Base-by-base conservation (phyloP, 2,888 invertebrate genomes). In the Pharmacophagus antenor region DNA sequence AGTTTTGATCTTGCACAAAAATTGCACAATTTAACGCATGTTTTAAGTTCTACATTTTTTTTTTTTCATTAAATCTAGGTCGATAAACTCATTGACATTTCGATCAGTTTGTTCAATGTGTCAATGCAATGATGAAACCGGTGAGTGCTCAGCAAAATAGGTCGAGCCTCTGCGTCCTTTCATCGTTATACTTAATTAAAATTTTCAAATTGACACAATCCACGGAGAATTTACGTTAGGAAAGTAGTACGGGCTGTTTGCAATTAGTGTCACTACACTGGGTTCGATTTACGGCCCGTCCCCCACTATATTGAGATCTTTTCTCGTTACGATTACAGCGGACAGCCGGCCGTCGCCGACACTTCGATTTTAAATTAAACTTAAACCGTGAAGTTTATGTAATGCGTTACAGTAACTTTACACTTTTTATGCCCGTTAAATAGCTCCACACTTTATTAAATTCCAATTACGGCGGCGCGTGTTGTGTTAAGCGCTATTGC, bases 151-250 rank as follows among this genome's bases (percentile, higher is more conserved):
- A 1, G 21, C 8, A 2, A 56, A 49, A 25, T 49, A 49, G 56
- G 56, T 56, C 56, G 56, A 50, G 56, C 50, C 18, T 18, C 10
- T 18, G 17, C 18, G 12, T 50, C 21, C 25, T 56, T 50, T 49
- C 27, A 27, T 41, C 21, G 20, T 18, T 41, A 27, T 42, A 25
- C 42, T 56, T 56, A 56, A 56, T 50, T 56, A 56, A 56, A 56
- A 50, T 17, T 25, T 42, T 50, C 20, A 15, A 42, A 42, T 42
- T 42, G 42, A n/a, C 25, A 56, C 41, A 48, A 41, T 17, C 18
- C 10, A 21, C n/a, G n/a, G 10, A 2, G 31, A 2, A 10, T 50
- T 20, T 17, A 10, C 12, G 8, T 41, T 49, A 4, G 27, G 12
- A 27, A 42, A 6, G 15, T n/a, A n/a, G 42, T 42, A 23, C 8